Percentiles rank a stretch among this genome's conserved stretches.
These are phyloP conservation scores for Scaptomyza reducta DNA, from an alignment of 2,888 invertebrate species.

Conservation along the genomic window DNA sequence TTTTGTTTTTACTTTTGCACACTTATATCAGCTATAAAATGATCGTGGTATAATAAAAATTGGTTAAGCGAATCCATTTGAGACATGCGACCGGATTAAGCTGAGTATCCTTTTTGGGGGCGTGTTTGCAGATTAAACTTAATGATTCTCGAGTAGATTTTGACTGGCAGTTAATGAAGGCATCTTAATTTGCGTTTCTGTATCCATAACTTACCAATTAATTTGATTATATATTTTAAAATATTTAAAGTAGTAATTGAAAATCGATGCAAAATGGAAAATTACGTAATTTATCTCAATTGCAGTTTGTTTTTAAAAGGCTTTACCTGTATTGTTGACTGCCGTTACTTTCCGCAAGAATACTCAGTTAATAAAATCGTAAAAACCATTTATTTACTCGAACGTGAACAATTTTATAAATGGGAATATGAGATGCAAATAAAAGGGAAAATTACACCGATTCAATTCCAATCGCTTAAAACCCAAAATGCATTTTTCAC, in stretches of 20 bases:
- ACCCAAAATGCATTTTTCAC: constrained; percentile 41
- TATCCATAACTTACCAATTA: too few relatives aligned
- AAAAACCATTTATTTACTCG: constrained; percentile 15
- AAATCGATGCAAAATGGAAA: not conserved
- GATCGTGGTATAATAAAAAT: constrained; percentile 10
- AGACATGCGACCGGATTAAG: constrained; percentile 23
- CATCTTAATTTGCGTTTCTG: not conserved
- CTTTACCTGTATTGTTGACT: not conserved
- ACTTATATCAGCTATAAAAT: not conserved
- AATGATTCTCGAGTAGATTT: constrained; percentile 17
- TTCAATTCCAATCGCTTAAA: constrained; percentile 40
- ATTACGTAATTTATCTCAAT: not conserved
- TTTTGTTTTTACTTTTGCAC: constrained; percentile 1
- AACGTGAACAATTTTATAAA: constrained; percentile 11
- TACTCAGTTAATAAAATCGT: constrained; percentile 14
- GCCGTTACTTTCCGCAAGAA: not conserved
- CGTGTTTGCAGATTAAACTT: constrained; percentile 22
- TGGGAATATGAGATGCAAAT: constrained; percentile 16
- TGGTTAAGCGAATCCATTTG: constrained; percentile 23
- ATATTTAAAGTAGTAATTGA: not conserved
- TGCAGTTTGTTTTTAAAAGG: not conserved
- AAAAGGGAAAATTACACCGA: constrained; percentile 18
- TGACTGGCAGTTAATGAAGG: not conserved
- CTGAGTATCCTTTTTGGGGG: not conserved
- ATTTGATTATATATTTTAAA: too few relatives aligned